Conservation (phyloP, 2,888 invertebrate genomes). For the Augiades crinisus region DNA sequence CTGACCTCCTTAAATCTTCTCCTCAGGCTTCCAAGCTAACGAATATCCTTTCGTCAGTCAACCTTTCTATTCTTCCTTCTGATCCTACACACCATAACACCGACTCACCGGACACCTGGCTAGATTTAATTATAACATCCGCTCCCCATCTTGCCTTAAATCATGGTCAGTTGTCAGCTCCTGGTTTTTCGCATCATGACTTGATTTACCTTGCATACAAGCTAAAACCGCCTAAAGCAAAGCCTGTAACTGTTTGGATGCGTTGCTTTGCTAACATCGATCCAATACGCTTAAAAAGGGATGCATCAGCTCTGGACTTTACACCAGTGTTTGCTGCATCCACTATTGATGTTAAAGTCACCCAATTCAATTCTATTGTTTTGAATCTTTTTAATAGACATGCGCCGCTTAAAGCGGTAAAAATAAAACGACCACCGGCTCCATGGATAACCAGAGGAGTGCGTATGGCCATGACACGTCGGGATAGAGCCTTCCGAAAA, state of each 20-base stretch:
- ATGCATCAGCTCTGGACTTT: not conserved
- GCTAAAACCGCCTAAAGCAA: slow-evolving; percentile 3
- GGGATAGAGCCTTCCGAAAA: not conserved
- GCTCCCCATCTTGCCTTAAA: not conserved
- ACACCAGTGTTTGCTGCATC: not conserved
- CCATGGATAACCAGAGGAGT: not conserved
- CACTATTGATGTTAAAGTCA: slow-evolving; percentile 7
- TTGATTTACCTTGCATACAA: slow-evolving; percentile 12
- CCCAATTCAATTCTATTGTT: not conserved
- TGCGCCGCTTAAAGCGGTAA: not conserved
- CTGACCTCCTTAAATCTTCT: not conserved
- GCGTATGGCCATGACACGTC: slow-evolving; percentile 2
- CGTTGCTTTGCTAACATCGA: not conserved
- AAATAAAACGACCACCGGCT: not conserved
- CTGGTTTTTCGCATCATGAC: slow-evolving; percentile 18
- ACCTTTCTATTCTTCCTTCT: not conserved
- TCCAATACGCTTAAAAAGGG: not conserved
- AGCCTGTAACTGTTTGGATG: not conserved
- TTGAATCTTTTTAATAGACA: not conserved
- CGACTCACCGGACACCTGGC: not conserved
- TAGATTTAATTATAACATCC: not conserved
- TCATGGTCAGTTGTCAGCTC: slow-evolving; percentile 7
- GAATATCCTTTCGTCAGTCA: not conserved
- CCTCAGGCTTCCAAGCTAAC: not conserved
- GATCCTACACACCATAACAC: not conserved